phyloP scores from a whole-genome alignment of 2,888 invertebrate species.

The Deilephila elpenor region DNA sequence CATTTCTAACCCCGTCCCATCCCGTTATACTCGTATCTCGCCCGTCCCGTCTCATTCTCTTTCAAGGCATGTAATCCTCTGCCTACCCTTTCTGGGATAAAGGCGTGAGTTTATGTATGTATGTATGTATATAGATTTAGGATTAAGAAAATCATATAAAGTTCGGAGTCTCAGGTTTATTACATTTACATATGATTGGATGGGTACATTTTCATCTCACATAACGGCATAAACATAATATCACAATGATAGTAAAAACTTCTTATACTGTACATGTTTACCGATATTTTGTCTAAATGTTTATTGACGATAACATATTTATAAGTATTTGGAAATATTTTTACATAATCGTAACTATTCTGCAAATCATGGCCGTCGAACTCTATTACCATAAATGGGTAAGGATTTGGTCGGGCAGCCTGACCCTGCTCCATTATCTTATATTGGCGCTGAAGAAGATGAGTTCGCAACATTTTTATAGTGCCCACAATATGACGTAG shows the following conservation, averaged over 20 bases:
- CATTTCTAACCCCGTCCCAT: too few species aligned
- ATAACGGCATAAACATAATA: neutral
- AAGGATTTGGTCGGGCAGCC: conserved; percentile 61
- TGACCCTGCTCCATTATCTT: conserved; percentile 64
- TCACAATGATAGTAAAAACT: neutral
- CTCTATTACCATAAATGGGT: conserved; percentile 69
- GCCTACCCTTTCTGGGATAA: too few species aligned
- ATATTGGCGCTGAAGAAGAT: conserved; percentile 58
- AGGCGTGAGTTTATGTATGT: too few species aligned
- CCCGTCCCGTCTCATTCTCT: too few species aligned
- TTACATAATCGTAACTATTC: conserved; percentile 44
- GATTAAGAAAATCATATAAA: neutral
- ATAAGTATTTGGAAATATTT: conserved; percentile 32
- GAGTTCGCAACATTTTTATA: conserved; percentile 65
- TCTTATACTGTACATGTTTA: neutral
- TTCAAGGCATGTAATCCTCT: too few species aligned
- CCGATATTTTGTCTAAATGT: neutral
- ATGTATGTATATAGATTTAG: neutral
- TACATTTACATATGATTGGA: neutral
- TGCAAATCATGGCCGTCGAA: conserved; percentile 54
- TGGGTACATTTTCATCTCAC: neutral
- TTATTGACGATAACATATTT: conserved; percentile 31
- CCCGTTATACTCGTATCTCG: too few species aligned
- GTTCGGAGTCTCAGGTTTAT: neutral
- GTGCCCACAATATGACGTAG: conserved; percentile 46